Evolutionary conservation across 2,113 vertebrate species (phyloP), one percentile per base, ranked within the genome.

Genomic region (Scomber colias): DNA sequence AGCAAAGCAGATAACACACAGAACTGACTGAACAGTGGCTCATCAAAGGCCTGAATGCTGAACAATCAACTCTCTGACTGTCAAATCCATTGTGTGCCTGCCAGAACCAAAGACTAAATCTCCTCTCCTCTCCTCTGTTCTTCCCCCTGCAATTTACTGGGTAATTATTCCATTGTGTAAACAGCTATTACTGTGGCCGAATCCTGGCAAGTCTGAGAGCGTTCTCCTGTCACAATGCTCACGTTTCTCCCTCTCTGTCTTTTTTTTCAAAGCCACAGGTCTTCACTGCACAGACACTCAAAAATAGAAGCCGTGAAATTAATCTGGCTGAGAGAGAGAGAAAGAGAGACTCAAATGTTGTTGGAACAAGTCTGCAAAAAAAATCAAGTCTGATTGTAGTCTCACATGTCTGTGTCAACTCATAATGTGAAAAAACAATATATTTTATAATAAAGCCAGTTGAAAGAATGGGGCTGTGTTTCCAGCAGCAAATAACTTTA

Each of bases 151-250:
- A 74, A 54, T 81, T 82, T 90, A 79, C 83, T 3, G 63, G 61
- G 83, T 90, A 92, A 92, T 94, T 91, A 87, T 65, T 80, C 72
- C 78, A 86, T 91, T 87, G 87, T 93, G 90, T 91, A 92, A 92
- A 92, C 92, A 92, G 81, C 82, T 75, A 92, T 94, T 92, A 90
- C 83, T 69, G 75, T 61, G 75, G 75, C 66, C 63, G 11, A 64
- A 79, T 66, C 13, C 59, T 84, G 85, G 82, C 80, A 71, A 57
- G 76, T 46, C 87, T 89, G 65, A 68, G 71, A 81, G 81, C 30
- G 16, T 57, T 72, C 40, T 87, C 64, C 84, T 79, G 66, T 84
- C 76, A 64, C 80, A 75, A 76, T 57, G 84, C 70, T 86, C 79
- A 74, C 70, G 72, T 77, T 60, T 64, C 56, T 50, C 79, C 61